phyloP scores from a whole-genome alignment of 1,140 invertebrate genomes.

The Tetramorium alpestre region DNA sequence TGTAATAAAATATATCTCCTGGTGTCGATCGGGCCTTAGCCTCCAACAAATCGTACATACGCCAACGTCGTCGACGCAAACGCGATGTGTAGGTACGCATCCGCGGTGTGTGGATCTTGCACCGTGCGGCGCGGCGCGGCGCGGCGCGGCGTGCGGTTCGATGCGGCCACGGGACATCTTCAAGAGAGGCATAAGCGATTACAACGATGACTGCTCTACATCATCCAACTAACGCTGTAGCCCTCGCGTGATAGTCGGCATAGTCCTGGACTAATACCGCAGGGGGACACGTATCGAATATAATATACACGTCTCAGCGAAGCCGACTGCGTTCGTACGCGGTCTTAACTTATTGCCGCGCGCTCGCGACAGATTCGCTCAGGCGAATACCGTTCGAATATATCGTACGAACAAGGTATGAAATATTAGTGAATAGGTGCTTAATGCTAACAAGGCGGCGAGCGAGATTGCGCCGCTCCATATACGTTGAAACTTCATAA shows the following conservation, averaged over 20 bases:
- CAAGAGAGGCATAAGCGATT: constrained; percentile 59
- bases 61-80: constrained; percentile 60
- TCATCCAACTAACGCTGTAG: constrained; percentile 39
- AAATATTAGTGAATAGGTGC: constrained; percentile 61
- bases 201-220: constrained; percentile 49
- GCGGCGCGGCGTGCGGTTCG: constrained; percentile 24
- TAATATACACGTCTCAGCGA: constrained; percentile 31
- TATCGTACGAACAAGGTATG: constrained; percentile 47
- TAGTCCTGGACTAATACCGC: constrained; percentile 14
- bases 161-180: constrained; percentile 49
- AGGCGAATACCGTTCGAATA: not conserved
- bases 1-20: constrained; percentile 44
- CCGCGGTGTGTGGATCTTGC: constrained; percentile 22
- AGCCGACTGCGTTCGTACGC: constrained; percentile 17
- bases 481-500: constrained; percentile 47
- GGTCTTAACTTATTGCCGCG: constrained; percentile 21
- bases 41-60: constrained; percentile 64
- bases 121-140: not conserved
- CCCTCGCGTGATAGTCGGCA: constrained; percentile 26
- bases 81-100: constrained; percentile 28
- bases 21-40: constrained; percentile 57
- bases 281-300: constrained; percentile 10
- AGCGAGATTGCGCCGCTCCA: constrained; percentile 28
- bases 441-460: constrained; percentile 56
- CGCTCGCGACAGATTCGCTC: constrained; percentile 25